These are phyloP conservation scores for Brenthis ino DNA, from an alignment of 2,888 invertebrate genomes.

Conservation along the genomic window DNA sequence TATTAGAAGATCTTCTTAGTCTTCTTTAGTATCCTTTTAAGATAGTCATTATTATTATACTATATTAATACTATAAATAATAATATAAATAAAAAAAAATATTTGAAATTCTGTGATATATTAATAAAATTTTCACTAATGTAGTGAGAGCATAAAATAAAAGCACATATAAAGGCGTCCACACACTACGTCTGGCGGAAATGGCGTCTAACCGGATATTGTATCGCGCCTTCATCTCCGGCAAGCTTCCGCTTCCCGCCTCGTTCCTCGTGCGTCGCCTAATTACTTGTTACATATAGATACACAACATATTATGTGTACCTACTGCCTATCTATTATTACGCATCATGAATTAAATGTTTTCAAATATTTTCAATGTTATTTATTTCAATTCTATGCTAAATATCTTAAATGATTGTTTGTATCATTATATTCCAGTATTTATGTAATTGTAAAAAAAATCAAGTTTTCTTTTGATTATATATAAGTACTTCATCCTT, in stretches of 20 bases:
- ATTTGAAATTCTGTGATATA: not conserved
- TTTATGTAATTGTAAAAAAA: too few relatives aligned
- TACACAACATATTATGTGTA: conserved; percentile 21
- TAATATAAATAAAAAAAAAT: not conserved
- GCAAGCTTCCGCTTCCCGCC: conserved; percentile 72
- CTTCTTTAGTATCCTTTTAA: too few relatives aligned
- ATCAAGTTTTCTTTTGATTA: not conserved
- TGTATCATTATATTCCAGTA: too few relatives aligned
- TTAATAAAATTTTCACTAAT: conserved; percentile 2
- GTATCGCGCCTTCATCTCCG: conserved; percentile 83
- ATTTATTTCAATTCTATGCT: not conserved
- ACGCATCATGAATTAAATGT: not conserved
- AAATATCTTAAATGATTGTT: not conserved
- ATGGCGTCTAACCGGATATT: conserved; percentile 82
- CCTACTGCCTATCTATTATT: conserved; percentile 11
- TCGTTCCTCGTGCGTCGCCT: conserved; percentile 70
- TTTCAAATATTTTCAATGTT: not conserved
- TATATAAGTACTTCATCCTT: too few relatives aligned
- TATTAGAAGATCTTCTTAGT: too few relatives aligned
- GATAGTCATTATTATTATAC: too few relatives aligned
- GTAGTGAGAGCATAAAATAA: conserved; percentile 25
- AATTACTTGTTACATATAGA: conserved; percentile 63
- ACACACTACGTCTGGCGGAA: conserved; percentile 76
- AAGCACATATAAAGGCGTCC: conserved; percentile 42
- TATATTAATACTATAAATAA: too few relatives aligned